These are phyloP conservation scores for Rhodinocichla rosea DNA, from an alignment of 2,113 vertebrate species.

Conservation along the genomic window DNA sequence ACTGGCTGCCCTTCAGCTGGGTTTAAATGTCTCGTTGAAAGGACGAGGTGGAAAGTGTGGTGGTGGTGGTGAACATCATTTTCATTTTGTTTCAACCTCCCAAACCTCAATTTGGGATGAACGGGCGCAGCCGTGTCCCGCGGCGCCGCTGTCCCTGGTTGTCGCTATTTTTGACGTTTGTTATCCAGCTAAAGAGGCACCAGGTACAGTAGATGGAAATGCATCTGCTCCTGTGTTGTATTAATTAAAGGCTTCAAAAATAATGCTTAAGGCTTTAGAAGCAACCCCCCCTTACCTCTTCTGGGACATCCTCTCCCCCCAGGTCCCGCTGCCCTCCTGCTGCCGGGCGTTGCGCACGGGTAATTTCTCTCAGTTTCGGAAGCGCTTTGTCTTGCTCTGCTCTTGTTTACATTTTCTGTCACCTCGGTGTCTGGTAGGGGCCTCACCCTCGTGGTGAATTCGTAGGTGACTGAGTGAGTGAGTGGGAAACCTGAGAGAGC, in stretches of 20 bases:
- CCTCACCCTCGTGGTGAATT: background rate
- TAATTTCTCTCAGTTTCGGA: background rate
- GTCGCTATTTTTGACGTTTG: background rate
- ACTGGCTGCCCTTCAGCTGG: slow-evolving; percentile 66
- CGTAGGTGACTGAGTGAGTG: background rate
- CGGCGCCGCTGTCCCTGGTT: background rate
- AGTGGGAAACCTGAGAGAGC: background rate
- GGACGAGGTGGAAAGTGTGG: background rate
- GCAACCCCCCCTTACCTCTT: background rate
- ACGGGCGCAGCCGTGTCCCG: background rate
- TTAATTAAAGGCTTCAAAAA: background rate
- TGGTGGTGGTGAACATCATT: background rate
- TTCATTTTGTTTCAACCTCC: background rate
- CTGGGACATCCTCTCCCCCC: background rate
- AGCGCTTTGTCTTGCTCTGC: slow-evolving; percentile 10
- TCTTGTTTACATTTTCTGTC: slow-evolving; percentile 39
- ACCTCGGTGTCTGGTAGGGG: background rate
- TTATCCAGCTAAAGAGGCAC: background rate
- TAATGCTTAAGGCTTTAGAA: background rate
- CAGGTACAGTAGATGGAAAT: background rate
- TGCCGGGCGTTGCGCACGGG: background rate
- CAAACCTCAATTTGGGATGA: background rate
- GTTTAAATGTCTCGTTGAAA: background rate
- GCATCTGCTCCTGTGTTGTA: slow-evolving; percentile 1
- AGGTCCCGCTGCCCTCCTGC: background rate